phyloP scores from a whole-genome alignment of 1,140 invertebrate species.

The Cotesia glomerata region DNA sequence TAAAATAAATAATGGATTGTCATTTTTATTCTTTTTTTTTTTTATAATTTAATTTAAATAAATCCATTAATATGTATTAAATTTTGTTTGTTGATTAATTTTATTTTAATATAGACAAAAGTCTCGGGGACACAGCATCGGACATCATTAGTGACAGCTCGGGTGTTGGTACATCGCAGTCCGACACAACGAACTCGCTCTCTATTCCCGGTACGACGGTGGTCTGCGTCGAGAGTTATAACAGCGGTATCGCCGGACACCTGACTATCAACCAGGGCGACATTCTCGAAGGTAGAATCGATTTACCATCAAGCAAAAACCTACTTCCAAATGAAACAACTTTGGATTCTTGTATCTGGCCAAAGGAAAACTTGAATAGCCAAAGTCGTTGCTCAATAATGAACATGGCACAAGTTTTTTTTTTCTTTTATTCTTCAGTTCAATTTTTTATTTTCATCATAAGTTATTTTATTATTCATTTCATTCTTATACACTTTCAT shows the following conservation, averaged over 20 bases:
- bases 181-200: slow-evolving; percentile 81
- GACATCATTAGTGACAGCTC: slow-evolving; percentile 90
- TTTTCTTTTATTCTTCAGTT: background rate
- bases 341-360: background rate
- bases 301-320: background rate
- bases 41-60: too few species aligned
- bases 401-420: slow-evolving; percentile 6
- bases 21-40: background rate
- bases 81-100: slow-evolving; percentile 4
- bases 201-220: slow-evolving; percentile 82
- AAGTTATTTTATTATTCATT: too few species aligned
- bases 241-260: slow-evolving; percentile 75
- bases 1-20: too few species aligned
- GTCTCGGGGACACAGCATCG: slow-evolving; percentile 79
- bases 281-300: slow-evolving; percentile 82
- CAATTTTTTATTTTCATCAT: slow-evolving; percentile 26
- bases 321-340: background rate
- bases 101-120: slow-evolving; percentile 79
- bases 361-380: background rate
- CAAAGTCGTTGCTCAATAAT: background rate
- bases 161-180: slow-evolving; percentile 86
- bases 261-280: slow-evolving; percentile 85
- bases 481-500: too few species aligned
- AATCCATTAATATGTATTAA: background rate
- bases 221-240: slow-evolving; percentile 86